These are phyloP conservation scores for Kryptopterus vitreolus DNA, from an alignment of 2,797 vertebrate genomes.

Conservation along the genomic window DNA sequence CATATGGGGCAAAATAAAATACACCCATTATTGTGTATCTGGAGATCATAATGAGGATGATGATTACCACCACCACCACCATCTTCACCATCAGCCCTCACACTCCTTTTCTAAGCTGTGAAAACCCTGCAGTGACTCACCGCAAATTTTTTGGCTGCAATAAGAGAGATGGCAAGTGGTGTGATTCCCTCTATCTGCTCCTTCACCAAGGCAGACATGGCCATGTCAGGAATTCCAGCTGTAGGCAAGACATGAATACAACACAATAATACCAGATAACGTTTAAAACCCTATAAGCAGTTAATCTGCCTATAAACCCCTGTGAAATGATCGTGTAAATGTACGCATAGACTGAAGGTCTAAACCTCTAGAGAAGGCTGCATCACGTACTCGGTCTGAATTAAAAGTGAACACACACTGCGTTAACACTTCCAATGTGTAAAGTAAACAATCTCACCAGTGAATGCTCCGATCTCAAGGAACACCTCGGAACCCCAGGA, in stretches of 20 bases:
- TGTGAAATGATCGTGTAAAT: background rate
- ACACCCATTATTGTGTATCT: background rate
- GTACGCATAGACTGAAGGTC: background rate
- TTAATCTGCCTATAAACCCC: background rate
- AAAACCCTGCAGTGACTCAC: conserved; percentile 62
- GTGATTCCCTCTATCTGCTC: conserved; percentile 77
- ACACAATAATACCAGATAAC: background rate
- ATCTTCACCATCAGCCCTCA: no score
- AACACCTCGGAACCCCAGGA: conserved; percentile 75
- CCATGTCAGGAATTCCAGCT: conserved; percentile 77
- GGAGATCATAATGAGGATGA: background rate
- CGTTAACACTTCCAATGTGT: background rate
- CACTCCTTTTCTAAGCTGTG: no score
- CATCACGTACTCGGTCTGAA: background rate
- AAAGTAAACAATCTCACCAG: conserved; percentile 64
- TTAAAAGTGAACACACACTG: background rate
- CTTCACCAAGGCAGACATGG: conserved; percentile 75
- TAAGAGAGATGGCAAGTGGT: conserved; percentile 68
- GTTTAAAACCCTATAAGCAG: background rate
- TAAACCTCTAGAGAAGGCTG: background rate
- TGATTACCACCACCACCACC: background rate
- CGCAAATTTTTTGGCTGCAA: conserved; percentile 69
- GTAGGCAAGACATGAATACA: conserved; percentile 24
- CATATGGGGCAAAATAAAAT: background rate
- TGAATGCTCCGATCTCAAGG: conserved; percentile 76